phyloP scores from a whole-genome alignment of 2,113 vertebrate genomes.

The Cacatua alba region DNA sequence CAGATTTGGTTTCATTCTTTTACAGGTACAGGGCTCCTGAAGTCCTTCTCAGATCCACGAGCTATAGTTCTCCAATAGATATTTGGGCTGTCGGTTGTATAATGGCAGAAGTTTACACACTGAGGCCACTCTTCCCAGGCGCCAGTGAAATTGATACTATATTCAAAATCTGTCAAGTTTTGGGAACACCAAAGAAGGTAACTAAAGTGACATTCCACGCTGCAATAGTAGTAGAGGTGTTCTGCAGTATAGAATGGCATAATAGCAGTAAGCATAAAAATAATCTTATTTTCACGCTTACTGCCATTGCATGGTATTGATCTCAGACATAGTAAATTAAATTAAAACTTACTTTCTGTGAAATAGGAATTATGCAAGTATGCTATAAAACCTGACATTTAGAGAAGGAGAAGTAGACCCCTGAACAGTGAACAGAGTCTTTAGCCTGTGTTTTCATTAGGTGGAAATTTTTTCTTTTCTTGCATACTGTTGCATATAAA shows the following conservation, averaged over 20 bases:
- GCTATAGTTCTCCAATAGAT: constrained; percentile 84
- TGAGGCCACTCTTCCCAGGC: constrained; percentile 83
- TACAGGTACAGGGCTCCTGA: constrained; percentile 84
- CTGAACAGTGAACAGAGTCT: background rate
- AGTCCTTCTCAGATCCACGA: constrained; percentile 82
- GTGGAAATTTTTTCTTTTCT: background rate
- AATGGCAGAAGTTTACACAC: constrained; percentile 84
- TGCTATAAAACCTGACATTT: background rate
- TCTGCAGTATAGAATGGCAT: background rate
- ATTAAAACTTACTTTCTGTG: background rate
- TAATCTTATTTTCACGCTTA: background rate
- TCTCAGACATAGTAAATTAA: background rate
- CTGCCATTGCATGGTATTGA: background rate
- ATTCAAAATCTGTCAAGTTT: constrained; percentile 86
- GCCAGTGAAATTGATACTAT: constrained; percentile 86
- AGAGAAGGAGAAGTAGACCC: background rate
- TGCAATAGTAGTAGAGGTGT: background rate
- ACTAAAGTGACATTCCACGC: background rate
- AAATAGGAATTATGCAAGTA: background rate
- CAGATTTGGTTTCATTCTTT: background rate
- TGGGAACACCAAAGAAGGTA: constrained; percentile 86
- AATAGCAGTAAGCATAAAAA: background rate
- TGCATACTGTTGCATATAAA: background rate
- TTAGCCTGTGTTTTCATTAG: background rate
- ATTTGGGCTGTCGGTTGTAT: constrained; percentile 87